A percentile compares a stretch with the other conserved stretches of the same genome.
phyloP scores from a whole-genome alignment of 2,888 invertebrate genomes.

The Drosophila kambysellisi region DNA sequence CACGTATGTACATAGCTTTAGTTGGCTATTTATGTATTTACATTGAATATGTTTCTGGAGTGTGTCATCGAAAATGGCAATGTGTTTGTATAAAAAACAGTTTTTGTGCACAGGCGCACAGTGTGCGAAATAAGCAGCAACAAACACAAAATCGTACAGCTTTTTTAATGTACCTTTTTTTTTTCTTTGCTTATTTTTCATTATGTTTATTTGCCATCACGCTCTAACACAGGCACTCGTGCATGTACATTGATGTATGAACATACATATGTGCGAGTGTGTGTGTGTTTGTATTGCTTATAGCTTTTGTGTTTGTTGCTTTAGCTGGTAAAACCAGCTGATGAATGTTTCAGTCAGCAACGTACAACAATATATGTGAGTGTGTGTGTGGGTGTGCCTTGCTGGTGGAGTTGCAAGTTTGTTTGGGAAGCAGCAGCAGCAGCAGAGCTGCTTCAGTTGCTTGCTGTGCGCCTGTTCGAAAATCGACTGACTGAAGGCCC shows the following conservation, averaged over 20 bases:
- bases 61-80: constrained; percentile 75
- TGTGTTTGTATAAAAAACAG: constrained; percentile 85
- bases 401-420: constrained; percentile 58
- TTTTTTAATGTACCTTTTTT: background rate
- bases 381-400: background rate
- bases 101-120: constrained; percentile 82
- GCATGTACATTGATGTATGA: too few relatives aligned
- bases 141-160: background rate
- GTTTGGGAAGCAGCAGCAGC: constrained; percentile 7
- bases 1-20: background rate
- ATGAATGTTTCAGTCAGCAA: constrained; percentile 19
- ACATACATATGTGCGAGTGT: too few relatives aligned
- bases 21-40: background rate
- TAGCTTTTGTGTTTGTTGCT: constrained; percentile 29
- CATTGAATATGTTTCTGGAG: background rate
- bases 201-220: constrained; percentile 3
- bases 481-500: constrained; percentile 83
- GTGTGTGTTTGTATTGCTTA: constrained; percentile 2
- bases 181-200: background rate
- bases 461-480: constrained; percentile 76
- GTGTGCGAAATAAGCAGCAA: constrained; percentile 36
- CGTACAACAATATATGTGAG: background rate
- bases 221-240: background rate
- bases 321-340: constrained; percentile 45
- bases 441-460: constrained; percentile 25